Conservation (phyloP, 2,113 vertebrate species). For the Perca schrenkii region DNA sequence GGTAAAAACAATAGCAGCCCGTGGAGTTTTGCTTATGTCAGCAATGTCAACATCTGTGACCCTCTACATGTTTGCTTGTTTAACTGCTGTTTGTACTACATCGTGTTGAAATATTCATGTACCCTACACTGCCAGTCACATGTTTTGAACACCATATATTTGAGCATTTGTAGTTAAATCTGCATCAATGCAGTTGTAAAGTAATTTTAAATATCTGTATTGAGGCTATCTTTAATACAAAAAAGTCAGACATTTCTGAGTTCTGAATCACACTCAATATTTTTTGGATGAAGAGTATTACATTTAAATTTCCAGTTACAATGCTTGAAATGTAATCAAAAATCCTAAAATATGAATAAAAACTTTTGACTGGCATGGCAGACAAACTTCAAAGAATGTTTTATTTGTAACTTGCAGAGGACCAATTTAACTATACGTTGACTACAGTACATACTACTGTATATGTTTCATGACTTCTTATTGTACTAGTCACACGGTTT, state of each 20-base stretch:
- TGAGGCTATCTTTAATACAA: neutral
- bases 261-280: neutral
- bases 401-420: neutral
- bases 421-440: slow-evolving; percentile 11
- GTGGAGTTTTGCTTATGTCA: slow-evolving; percentile 38
- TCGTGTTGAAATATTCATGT: slow-evolving; percentile 7
- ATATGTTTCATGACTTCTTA: neutral
- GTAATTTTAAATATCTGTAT: neutral
- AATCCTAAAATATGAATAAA: neutral
- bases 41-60: slow-evolving; percentile 23
- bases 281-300: neutral
- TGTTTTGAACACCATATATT: neutral
- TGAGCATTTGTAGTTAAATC: slow-evolving; percentile 8
- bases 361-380: neutral
- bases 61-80: neutral
- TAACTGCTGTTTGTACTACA: slow-evolving; percentile 9
- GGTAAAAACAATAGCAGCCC: slow-evolving; percentile 47
- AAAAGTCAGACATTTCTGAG: neutral
- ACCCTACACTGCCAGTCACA: neutral
- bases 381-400: neutral
- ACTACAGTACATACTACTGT: neutral
- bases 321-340: neutral
- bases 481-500: neutral
- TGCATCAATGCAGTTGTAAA: neutral
- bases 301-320: neutral